phyloP scores from a whole-genome alignment of 1,140 invertebrate species.

The Cherax quadricarinatus region DNA sequence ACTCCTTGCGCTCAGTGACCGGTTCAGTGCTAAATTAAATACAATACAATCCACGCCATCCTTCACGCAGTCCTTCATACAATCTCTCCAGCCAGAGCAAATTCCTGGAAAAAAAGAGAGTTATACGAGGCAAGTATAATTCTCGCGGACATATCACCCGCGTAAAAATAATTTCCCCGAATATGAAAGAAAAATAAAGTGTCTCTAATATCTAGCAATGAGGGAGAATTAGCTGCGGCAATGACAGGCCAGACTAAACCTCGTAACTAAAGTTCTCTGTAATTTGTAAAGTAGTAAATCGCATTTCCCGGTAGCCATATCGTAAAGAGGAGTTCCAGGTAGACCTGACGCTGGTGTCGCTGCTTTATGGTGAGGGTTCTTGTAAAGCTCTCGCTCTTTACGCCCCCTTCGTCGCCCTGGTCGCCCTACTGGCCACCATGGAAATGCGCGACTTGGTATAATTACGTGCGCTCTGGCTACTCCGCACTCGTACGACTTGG shows the following conservation, averaged over 20 bases:
- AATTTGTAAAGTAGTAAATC: conserved; percentile 22
- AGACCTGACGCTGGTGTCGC: neutral
- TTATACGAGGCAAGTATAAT: neutral
- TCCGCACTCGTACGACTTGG: no score
- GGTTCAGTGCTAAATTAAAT: no score
- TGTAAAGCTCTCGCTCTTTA: neutral
- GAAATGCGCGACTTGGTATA: no score
- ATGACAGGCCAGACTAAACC: neutral
- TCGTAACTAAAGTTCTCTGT: conserved; percentile 30
- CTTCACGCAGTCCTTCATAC: no score
- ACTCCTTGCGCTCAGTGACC: no score
- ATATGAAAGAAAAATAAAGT: neutral
- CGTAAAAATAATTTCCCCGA: no score
- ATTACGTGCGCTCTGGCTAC: no score
- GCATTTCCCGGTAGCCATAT: conserved; percentile 1
- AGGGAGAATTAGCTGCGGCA: neutral
- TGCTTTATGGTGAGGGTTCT: neutral
- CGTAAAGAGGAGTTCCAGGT: neutral
- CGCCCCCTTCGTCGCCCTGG: no score
- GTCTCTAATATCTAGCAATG: neutral
- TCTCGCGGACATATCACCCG: neutral
- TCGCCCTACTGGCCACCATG: no score
- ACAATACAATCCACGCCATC: no score
- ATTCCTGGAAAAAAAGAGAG: neutral
- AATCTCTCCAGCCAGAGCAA: no score